phyloP scores from a whole-genome alignment of 2,113 vertebrate genomes.

The Gambusia affinis region DNA sequence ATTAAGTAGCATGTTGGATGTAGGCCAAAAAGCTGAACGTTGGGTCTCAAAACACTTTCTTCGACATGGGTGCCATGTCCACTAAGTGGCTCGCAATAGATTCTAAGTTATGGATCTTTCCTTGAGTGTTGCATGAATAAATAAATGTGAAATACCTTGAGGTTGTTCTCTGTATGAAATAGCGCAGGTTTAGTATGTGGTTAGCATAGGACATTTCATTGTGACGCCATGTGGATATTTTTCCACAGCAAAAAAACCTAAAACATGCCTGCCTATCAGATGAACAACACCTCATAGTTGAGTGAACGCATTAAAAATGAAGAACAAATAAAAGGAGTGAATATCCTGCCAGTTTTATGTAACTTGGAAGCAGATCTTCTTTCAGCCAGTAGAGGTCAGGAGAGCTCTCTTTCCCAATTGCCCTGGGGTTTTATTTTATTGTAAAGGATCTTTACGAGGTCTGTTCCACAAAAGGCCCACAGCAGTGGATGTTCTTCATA shows the following conservation, averaged over 20 bases:
- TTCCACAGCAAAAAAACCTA: neutral
- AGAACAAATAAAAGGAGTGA: neutral
- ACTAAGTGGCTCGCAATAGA: neutral
- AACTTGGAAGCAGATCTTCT: neutral
- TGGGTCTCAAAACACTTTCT: neutral
- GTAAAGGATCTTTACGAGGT: neutral
- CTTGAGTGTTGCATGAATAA: neutral
- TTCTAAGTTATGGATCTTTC: neutral
- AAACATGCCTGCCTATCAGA: neutral
- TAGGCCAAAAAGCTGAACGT: too few relatives aligned
- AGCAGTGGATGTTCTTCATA: slow-evolving; percentile 32
- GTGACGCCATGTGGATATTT: neutral
- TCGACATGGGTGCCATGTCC: neutral
- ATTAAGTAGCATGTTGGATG: too few relatives aligned
- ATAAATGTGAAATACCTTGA: neutral
- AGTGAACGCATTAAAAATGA: slow-evolving; percentile 1
- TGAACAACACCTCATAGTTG: neutral
- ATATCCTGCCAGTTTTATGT: neutral
- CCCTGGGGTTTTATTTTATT: neutral
- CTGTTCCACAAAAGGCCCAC: slow-evolving; percentile 6
- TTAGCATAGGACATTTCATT: neutral
- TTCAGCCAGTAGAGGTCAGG: slow-evolving; percentile 61
- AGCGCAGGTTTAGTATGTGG: too few relatives aligned
- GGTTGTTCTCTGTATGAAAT: too few relatives aligned
- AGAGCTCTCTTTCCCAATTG: slow-evolving; percentile 21